Percentiles rank a stretch among this genome's conserved stretches.
Evolutionary conservation across 1,140 invertebrate genomes (phyloP).

Genomic region (Bilobella aurantiaca): DNA sequence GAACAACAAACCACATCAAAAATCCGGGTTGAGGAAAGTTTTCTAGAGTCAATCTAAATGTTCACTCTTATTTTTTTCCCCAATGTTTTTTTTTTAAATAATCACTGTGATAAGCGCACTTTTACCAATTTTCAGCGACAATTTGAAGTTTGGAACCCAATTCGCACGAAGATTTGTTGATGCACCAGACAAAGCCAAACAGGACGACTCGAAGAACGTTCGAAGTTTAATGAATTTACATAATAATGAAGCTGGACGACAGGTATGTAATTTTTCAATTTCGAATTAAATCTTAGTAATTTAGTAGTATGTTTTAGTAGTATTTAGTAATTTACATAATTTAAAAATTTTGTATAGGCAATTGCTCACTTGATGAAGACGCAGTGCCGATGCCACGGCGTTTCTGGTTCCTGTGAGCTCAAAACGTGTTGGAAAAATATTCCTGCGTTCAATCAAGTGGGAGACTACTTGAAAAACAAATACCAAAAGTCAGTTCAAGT

Average conservation of each 20-base stretch:
- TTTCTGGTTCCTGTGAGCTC: slow-evolving; percentile 54
- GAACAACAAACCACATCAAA: background rate
- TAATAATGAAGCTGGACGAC: slow-evolving; percentile 55
- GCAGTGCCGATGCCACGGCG: slow-evolving; percentile 54
- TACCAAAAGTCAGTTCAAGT: slow-evolving; percentile 45
- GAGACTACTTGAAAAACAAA: slow-evolving; percentile 46
- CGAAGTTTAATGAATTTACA: slow-evolving; percentile 53
- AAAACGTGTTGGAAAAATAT: slow-evolving; percentile 55
- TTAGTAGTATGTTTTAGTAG: background rate
- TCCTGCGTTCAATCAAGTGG: slow-evolving; percentile 48
- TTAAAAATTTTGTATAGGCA: slow-evolving; percentile 36
- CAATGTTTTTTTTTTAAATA: slow-evolving; percentile 1
- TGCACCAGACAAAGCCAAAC: slow-evolving; percentile 44
- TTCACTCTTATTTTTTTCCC: background rate
- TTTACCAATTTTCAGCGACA: slow-evolving; percentile 43
- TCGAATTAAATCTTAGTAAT: slow-evolving; percentile 1
- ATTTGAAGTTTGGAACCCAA: slow-evolving; percentile 50
- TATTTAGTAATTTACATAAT: background rate
- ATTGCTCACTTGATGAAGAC: slow-evolving; percentile 45
- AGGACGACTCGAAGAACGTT: slow-evolving; percentile 41
- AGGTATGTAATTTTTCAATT: too few species aligned
- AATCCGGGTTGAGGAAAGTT: background rate
- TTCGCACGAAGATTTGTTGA: slow-evolving; percentile 53
- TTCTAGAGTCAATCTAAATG: background rate
- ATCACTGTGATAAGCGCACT: background rate